Conservation (phyloP, 2,888 invertebrate genomes). For the Philereme vetulata region DNA sequence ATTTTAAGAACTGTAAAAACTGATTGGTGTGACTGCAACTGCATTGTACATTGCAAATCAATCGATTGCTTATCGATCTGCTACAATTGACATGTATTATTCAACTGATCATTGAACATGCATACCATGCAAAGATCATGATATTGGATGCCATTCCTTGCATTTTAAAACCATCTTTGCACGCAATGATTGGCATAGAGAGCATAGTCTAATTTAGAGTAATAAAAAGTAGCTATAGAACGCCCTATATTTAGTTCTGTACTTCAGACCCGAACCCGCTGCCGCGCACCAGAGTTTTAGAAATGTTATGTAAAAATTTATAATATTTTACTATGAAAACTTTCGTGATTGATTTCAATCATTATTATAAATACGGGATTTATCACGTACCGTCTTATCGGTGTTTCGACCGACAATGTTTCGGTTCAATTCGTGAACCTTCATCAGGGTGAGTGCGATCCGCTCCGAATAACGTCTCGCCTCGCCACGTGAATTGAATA, state of each 20-base stretch:
- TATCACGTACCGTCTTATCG: no score
- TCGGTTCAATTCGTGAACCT: no score
- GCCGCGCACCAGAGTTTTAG: background rate
- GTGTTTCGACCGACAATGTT: no score
- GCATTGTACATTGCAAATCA: conserved; percentile 14
- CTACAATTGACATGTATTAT: conserved; percentile 23
- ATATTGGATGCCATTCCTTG: conserved; percentile 28
- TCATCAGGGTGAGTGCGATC: no score
- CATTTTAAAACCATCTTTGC: conserved; percentile 26
- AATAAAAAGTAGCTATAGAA: background rate
- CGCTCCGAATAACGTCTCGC: no score
- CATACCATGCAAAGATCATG: conserved; percentile 25
- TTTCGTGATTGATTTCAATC: no score
- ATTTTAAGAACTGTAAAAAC: conserved; percentile 1
- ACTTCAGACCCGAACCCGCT: no score
- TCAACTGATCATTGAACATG: conserved; percentile 20
- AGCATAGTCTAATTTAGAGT: conserved; percentile 9
- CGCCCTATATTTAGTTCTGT: no score
- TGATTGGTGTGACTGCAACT: conserved; percentile 16
- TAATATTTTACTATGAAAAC: no score
- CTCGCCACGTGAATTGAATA: no score
- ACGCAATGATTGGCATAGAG: conserved; percentile 15
- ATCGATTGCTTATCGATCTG: conserved; percentile 15
- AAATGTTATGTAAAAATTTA: no score
- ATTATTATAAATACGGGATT: no score